Evolutionary conservation across 1,140 invertebrate genomes (phyloP).

Genomic region (Ostrea edulis): DNA sequence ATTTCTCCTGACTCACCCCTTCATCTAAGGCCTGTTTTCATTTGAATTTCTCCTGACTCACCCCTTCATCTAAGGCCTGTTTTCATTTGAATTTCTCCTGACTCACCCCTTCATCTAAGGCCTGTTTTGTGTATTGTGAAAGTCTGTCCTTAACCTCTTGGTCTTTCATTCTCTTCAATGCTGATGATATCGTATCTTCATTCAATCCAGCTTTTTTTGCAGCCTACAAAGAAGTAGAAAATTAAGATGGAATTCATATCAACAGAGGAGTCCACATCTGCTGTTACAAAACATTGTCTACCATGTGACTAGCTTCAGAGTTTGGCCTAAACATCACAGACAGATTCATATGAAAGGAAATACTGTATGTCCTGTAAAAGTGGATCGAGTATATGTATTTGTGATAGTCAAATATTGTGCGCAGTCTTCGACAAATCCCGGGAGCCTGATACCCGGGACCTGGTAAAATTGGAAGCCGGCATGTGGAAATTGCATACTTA

Average conservation of each 20-base stretch:
- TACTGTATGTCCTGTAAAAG: too few species aligned
- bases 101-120: constrained; percentile 67
- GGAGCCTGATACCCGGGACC: too few species aligned
- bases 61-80: constrained; percentile 69
- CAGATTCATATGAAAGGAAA: too few species aligned
- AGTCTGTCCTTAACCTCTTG: constrained; percentile 69
- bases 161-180: constrained; percentile 60
- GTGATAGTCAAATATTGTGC: too few species aligned
- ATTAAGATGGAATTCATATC: too few species aligned
- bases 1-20: constrained; percentile 58
- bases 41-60: constrained; percentile 42
- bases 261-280: background rate
- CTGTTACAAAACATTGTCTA: background rate
- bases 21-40: constrained; percentile 66
- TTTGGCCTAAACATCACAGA: too few species aligned
- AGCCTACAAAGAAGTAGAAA: constrained; percentile 60
- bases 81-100: background rate
- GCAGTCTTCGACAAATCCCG: too few species aligned
- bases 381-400: too few species aligned
- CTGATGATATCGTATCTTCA: constrained; percentile 52
- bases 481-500: too few species aligned
- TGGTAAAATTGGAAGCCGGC: too few species aligned
- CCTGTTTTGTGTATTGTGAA: constrained; percentile 66
- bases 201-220: constrained; percentile 67
- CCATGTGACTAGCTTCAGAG: too few species aligned